Evolutionary conservation across 2,113 vertebrate species (phyloP), one percentile per base, ranked within the genome.

Genomic region (Columba janthina): DNA sequence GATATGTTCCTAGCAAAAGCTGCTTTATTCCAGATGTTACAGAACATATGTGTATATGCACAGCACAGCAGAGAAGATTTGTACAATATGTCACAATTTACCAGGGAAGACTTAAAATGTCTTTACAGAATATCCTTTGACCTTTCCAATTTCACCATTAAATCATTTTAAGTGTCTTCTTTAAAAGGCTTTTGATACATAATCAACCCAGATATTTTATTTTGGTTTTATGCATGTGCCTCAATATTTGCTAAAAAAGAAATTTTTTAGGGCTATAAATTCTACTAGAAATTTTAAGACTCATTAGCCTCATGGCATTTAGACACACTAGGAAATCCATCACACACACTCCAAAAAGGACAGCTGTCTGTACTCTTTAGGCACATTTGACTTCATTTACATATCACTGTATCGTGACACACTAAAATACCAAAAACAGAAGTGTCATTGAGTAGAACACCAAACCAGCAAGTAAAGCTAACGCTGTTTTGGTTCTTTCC

Each of bases 1-100:
- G 66, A 73, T 91, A 54, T 7, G 1, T 89, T 97, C 78, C 69
- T 72, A 95, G 84, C 77, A 97, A 94, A 94, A 93, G 57, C 93
- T 97, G 88, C 77, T 93, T 93, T 96, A 97, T 96, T 96, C 94
- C 91, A 97, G 97, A 97, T 91, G 93, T 96, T 93, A 61, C 20
- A 48, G 80, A 81, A 56, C 91, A 90, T 94, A 92, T 89, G 80
- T 48, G 61, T 57, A 48, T 70, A 46, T 36, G 48, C 89, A 71
- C 76, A 95, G 94, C 77, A 95, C 60, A 94, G 95, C 89, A 84
- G 93, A 97, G 76, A 67, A 80, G 83, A 96, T 91, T 77, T 88
- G 48, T 61, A 48, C 88, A 90, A 86, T 96, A 96, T 93, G 88
- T 69, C 86, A 90, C 96, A 97, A 96, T 97, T 97, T 96, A 97